phyloP scores from a whole-genome alignment of 2,888 invertebrate species.

The Oxyscelio sp. region DNA sequence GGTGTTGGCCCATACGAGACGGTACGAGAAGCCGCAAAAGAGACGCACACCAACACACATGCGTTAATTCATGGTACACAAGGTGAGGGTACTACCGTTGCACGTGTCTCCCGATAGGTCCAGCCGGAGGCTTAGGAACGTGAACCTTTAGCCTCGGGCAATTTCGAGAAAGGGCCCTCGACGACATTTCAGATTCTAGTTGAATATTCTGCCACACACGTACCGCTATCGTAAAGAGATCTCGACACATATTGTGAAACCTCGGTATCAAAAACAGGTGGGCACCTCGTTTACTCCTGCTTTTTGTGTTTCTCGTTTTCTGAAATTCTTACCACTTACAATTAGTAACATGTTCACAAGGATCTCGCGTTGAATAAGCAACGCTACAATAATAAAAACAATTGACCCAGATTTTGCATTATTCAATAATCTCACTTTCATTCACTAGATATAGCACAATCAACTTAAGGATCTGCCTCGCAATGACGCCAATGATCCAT shows the following conservation, averaged over 20 bases:
- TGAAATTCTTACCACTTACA: constrained; percentile 22
- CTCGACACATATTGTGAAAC: constrained; percentile 64
- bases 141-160: constrained; percentile 67
- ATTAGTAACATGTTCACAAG: constrained; percentile 38
- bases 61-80: constrained; percentile 67
- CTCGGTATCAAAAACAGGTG: constrained; percentile 43
- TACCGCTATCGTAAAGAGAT: constrained; percentile 63
- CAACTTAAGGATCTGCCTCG: constrained; percentile 43
- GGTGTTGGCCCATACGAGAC: too few species aligned
- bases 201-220: constrained; percentile 58
- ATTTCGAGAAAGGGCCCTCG: constrained; percentile 69
- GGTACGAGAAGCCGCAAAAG: too few species aligned
- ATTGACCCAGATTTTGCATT: constrained; percentile 66
- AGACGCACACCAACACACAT: constrained; percentile 65
- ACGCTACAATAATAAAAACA: constrained; percentile 41
- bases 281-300: constrained; percentile 35
- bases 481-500: constrained; percentile 57
- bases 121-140: constrained; percentile 73
- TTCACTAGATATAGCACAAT: constrained; percentile 63
- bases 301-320: constrained; percentile 35
- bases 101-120: constrained; percentile 67
- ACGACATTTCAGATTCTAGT: constrained; percentile 68
- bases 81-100: constrained; percentile 74
- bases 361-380: constrained; percentile 38
- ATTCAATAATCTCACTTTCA: constrained; percentile 74